A percentile compares a stretch with the other conserved stretches of the same genome.
Conservation (phyloP, 2,113 vertebrate species). For the Syngnathus floridae region DNA sequence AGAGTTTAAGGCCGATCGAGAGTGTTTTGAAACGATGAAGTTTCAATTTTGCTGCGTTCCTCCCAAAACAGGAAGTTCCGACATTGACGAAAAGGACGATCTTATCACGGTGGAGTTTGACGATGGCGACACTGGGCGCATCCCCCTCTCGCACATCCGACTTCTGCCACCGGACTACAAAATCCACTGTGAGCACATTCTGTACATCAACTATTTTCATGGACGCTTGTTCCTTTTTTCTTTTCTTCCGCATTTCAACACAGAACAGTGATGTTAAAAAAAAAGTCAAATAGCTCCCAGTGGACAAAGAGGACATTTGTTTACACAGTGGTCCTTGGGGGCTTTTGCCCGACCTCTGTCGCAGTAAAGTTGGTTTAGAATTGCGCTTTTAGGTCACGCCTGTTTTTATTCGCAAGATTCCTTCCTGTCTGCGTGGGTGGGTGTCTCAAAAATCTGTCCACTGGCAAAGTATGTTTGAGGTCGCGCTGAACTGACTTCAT, state of each 20-base stretch:
- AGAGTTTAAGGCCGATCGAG: background rate
- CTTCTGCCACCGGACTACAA: conserved; percentile 95
- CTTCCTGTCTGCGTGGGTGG: background rate
- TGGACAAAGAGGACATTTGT: background rate
- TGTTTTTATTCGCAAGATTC: background rate
- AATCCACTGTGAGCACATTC: conserved; percentile 87
- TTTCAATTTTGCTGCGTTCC: background rate
- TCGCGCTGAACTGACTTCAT: background rate
- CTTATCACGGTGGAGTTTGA: conserved; percentile 98
- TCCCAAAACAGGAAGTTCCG: conserved; percentile 74
- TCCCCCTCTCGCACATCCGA: conserved; percentile 92
- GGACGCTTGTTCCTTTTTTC: conserved; percentile 1
- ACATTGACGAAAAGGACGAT: conserved; percentile 85
- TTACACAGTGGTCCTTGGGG: background rate
- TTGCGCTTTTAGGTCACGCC: background rate
- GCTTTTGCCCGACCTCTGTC: background rate
- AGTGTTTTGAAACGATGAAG: background rate
- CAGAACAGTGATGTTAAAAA: background rate
- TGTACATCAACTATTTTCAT: conserved; percentile 18
- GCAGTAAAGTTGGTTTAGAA: background rate
- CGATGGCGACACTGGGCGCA: conserved; percentile 92
- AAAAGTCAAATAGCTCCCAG: background rate
- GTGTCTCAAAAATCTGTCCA: background rate
- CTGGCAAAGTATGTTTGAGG: background rate
- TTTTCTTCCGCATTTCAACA: background rate